phyloP scores from a whole-genome alignment of 2,888 invertebrate genomes.

The Barypeithes pellucidus region DNA sequence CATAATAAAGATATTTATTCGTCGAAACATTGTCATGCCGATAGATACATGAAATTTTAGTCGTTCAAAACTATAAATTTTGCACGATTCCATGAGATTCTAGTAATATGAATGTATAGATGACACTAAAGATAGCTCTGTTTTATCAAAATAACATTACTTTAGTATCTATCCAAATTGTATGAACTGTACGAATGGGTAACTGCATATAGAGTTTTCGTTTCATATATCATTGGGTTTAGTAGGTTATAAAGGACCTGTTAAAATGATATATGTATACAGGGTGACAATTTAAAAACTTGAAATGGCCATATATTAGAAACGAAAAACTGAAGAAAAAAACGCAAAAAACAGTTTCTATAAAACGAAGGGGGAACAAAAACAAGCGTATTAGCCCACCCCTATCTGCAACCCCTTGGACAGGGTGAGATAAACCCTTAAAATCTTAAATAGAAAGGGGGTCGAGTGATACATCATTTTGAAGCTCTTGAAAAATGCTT shows the following conservation, averaged over 20 bases:
- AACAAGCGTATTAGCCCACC: no score
- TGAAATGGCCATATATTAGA: no score
- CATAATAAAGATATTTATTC: background rate
- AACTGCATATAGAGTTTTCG: slow-evolving; percentile 40
- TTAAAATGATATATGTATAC: slow-evolving; percentile 28
- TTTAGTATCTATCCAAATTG: slow-evolving; percentile 44
- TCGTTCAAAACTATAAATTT: slow-evolving; percentile 28
- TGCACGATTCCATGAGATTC: slow-evolving; percentile 28
- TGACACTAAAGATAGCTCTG: slow-evolving; percentile 40
- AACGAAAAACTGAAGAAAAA: no score
- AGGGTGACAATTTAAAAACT: no score
- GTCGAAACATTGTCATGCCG: slow-evolving; percentile 10
- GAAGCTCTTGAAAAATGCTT: no score
- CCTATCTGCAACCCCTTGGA: no score
- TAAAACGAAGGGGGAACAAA: no score
- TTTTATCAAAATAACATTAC: slow-evolving; percentile 48
- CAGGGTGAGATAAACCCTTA: no score
- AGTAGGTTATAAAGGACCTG: slow-evolving; percentile 43
- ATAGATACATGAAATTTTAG: background rate
- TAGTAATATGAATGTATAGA: slow-evolving; percentile 27
- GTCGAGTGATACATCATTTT: no score
- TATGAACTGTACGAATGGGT: slow-evolving; percentile 27
- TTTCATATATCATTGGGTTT: slow-evolving; percentile 40
- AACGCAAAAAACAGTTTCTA: no score
- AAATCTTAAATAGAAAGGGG: no score